Evolutionary conservation across 2,113 vertebrate species (phyloP), one percentile per base, ranked within the genome.

Genomic region (Galemys pyrenaicus): DNA sequence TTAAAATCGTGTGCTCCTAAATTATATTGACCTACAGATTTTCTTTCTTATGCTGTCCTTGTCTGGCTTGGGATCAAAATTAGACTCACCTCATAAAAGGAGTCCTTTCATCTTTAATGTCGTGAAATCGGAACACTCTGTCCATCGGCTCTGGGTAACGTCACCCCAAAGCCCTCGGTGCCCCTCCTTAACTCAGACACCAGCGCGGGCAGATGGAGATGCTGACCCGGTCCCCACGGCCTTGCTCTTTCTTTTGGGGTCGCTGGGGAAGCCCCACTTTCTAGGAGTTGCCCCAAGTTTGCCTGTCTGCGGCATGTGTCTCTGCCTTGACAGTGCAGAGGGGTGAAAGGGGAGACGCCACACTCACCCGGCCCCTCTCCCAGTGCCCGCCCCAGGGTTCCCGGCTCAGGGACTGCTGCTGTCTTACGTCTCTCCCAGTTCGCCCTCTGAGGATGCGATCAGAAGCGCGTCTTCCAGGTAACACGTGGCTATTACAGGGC

Each of bases 81-180:
- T 44, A 64, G 6, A 58, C 22, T 67, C 46, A 35, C 67, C 60
- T 92, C 78, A n/a, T 91, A 90, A 94, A 96, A 67, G 16, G n/a
- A 81, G 88, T 64, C n/a, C 35, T 44, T 92, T 51, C 78, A 0
- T 73, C 87, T 91, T 94, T 82, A 92, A 95, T 78, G 88, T 92
- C 92, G 95, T 91, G 77, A 92, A 85, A 58, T 46, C 37, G 58
- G 30, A 87, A 87, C 46, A 65, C 65, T 74, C 73, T 75, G 30
- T 37, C 87, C 87, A 20, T 67, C 56, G 77, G 68, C 75, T 56
- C 0, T n/a, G 60, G 87, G 81, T 62, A 41, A 85, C 41, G 28
- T 88, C 85, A 44, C 41, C 77, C 73, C 74, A 58, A 95, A 92
- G 30, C 87, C 84, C 46, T 9, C 58, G 3, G 4, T 19, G 75